Evolutionary conservation across 2,888 invertebrate genomes (phyloP), one percentile per base, ranked within the genome.

Genomic region (Macrosoma leucophasiata): DNA sequence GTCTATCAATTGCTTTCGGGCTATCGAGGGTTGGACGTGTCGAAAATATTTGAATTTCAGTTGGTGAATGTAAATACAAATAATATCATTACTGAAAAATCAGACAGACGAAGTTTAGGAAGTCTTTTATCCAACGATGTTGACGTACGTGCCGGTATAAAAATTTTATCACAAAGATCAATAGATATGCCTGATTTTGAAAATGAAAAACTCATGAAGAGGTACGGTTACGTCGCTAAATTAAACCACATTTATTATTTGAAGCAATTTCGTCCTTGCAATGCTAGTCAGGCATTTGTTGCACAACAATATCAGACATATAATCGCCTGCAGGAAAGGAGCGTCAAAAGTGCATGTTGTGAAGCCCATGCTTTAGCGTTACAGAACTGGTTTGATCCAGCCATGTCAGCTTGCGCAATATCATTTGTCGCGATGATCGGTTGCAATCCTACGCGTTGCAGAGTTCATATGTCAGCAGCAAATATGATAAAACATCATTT

Each of bases 371-470:
- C 89, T 31, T 68, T 92, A 44, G 91, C 91, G 3, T 59, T 93
- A 27, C 86, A 87, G 58, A 85, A 89, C 54, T 87, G 89, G 55
- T 73, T 73, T 7, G 86, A 90, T 42, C 63, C 75, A 0, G 88
- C 90, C 17, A 74, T 91, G 46, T 73, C 88, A 0, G 84, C 88
- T 2, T 88, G 90, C 48, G 91, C 91, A 28, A 81, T 93, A 10
- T 86, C 90, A 0, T 93, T 93, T 54, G 86, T 91, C 17, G 92
- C 93, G 60, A 90, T 91, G 86, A 84, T 93, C 13, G 90, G 90
- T 2, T 84, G 89, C 26, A 87, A 89, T 61, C 89, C 92, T 0
- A 86, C 88, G n/a, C 82, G 86, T 36, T 78, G 92, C 39, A 82
- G 91, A 41, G 86, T 90, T 13, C 88, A 89, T 45, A 71, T 91